These are phyloP conservation scores for Drosophila kuntzei DNA, from an alignment of 2,888 invertebrate genomes.

Conservation along the genomic window DNA sequence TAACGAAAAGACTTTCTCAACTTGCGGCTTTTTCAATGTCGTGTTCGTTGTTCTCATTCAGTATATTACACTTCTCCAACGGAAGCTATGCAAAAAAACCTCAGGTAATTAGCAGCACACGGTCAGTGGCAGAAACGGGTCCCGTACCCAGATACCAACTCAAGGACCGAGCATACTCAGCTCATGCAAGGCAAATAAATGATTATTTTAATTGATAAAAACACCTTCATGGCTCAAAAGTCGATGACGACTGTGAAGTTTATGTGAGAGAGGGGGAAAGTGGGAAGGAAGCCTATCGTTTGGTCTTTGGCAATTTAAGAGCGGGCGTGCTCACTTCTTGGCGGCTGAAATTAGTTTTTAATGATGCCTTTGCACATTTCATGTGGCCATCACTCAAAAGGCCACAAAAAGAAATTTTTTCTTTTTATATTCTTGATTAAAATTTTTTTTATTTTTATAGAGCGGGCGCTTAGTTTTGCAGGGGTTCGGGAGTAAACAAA, in stretches of 20 bases:
- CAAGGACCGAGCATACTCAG: constrained; percentile 22
- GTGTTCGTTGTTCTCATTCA: constrained; percentile 10
- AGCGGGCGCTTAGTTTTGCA: constrained; percentile 9
- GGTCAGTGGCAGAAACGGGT: constrained; percentile 12
- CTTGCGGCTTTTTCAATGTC: neutral
- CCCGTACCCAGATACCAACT: neutral
- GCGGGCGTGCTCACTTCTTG: constrained; percentile 55
- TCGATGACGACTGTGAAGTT: constrained; percentile 34
- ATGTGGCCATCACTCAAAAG: constrained; percentile 65
- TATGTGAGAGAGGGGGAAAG: neutral
- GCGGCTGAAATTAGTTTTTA: constrained; percentile 76
- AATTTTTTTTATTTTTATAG: constrained; percentile 21
- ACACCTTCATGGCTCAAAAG: constrained; percentile 66
- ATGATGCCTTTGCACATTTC: constrained; percentile 77
- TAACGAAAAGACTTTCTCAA: neutral
- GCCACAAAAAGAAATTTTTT: constrained; percentile 16
- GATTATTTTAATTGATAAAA: constrained; percentile 78
- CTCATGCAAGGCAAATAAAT: constrained; percentile 72
- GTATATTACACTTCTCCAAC: constrained; percentile 21
- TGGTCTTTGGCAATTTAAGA: constrained; percentile 63
- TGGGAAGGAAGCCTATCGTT: constrained; percentile 33
- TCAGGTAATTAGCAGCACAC: constrained; percentile 56
- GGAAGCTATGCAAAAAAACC: constrained; percentile 36
- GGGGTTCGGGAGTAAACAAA: constrained; percentile 25
- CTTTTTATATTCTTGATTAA: constrained; percentile 10